Percentiles rank a stretch among this genome's conserved stretches.
Evolutionary conservation across 2,888 invertebrate genomes (phyloP).

Genomic region (Cenopis cana): DNA sequence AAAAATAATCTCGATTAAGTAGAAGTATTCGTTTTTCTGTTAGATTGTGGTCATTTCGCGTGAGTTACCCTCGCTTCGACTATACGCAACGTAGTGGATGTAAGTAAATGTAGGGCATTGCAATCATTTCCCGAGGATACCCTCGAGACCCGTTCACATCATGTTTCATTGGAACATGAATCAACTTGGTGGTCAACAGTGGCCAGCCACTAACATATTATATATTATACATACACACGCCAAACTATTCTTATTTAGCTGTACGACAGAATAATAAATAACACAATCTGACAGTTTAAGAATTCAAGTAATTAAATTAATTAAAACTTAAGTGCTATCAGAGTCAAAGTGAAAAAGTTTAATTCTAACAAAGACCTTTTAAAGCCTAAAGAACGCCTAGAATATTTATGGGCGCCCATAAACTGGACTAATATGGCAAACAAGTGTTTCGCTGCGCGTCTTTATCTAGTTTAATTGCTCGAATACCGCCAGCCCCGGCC

Average conservation of each 20-base stretch:
- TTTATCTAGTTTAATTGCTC: slow-evolving; percentile 17
- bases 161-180: slow-evolving; percentile 48
- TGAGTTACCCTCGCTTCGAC: slow-evolving; percentile 9
- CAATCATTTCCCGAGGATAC: slow-evolving; percentile 49
- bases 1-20: background rate
- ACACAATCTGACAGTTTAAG: no score
- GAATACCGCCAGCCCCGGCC: background rate
- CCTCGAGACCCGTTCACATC: slow-evolving; percentile 46
- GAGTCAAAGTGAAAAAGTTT: background rate
- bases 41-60: slow-evolving; percentile 9
- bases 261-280: background rate
- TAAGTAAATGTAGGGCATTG: slow-evolving; percentile 46
- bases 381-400: background rate
- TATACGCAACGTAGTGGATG: slow-evolving; percentile 45
- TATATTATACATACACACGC: background rate
- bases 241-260: background rate
- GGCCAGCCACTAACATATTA: slow-evolving; percentile 40
- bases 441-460: slow-evolving; percentile 10
- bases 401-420: background rate
- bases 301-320: background rate
- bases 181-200: slow-evolving; percentile 39
- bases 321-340: background rate
- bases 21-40: slow-evolving; percentile 3
- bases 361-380: background rate
- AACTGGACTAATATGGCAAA: slow-evolving; percentile 5